Evolutionary conservation across 2,113 vertebrate species (phyloP), one percentile per base, ranked within the genome.

Genomic region (Numenius arquata): DNA sequence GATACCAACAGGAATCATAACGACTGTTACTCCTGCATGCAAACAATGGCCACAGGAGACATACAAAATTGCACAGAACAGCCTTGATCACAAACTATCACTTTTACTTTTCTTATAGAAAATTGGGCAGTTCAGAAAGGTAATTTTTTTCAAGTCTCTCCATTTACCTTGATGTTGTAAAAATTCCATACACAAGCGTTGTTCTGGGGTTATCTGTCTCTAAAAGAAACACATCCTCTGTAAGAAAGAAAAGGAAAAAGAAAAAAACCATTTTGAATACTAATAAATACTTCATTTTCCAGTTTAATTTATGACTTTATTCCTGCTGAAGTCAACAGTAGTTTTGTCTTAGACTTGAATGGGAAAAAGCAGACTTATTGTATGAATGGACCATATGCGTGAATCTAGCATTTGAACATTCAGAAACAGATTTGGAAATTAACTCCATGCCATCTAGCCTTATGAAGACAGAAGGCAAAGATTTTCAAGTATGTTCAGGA

Each of bases 151-250:
- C 38, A 80, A 66, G 85, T 82, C 21, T 83, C 13, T 25, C 16
- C 2, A n/a, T 95, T 98, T 98, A 99, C 99, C 99, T 99, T 67
- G 99, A 99, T 65, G 99, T 99, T 53, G 99, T 99, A 98, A 99
- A 99, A 98, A 99, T 98, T 88, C 99, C 99, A 95, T 99, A 99
- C 45, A 99, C 97, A 53, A 99, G 96, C 1, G 99, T 99, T 78
- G 98, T 98, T 94, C 99, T 99, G 50, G 99, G 99, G 68, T 99
- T 99, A 89, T 99, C 99, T 8, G 98, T 98, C 97, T 99, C 99
- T 96, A 99, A 97, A 75, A 99, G 98, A 99, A 99, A 99, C 48
- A 99, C 98, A 93, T 99, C 99, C 98, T 99, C 99, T 98, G 92
- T 21, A 94, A 80, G 53, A 76, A 94, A 96, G 41, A 95, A 52